These are phyloP conservation scores for Scortum barcoo DNA, from an alignment of 2,113 vertebrate species.

Conservation along the genomic window DNA sequence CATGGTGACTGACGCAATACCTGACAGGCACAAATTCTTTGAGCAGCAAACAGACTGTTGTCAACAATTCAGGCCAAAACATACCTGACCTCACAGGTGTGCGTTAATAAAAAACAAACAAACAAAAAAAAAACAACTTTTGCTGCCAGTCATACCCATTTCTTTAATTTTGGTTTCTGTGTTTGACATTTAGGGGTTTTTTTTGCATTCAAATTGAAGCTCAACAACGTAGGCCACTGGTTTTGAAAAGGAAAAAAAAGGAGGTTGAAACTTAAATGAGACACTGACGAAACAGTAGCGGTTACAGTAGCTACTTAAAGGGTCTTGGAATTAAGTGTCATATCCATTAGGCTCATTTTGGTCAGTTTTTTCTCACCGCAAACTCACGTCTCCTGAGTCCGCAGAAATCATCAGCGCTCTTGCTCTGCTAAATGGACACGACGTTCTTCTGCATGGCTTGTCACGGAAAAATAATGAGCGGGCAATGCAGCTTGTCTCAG, in stretches of 20 bases:
- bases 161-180: constrained; percentile 79
- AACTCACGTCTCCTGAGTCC: constrained; percentile 5
- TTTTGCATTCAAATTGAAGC: constrained; percentile 69
- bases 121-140: constrained; percentile 11
- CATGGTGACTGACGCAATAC: background rate
- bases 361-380: constrained; percentile 35
- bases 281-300: constrained; percentile 50
- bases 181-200: constrained; percentile 66
- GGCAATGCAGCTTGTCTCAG: constrained; percentile 42
- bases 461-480: constrained; percentile 51
- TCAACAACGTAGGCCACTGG: constrained; percentile 63
- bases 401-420: constrained; percentile 29
- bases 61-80: background rate
- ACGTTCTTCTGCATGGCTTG: constrained; percentile 25
- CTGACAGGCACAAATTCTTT: background rate
- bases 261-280: constrained; percentile 44
- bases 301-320: constrained; percentile 50
- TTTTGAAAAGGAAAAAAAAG: constrained; percentile 45
- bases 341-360: constrained; percentile 50
- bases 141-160: constrained; percentile 57
- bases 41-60: background rate
- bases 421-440: constrained; percentile 43
- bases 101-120: too few species aligned
- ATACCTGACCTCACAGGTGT: background rate
- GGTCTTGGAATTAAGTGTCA: constrained; percentile 41